These are phyloP conservation scores for Dendrolimus houi DNA, from an alignment of 2,888 invertebrate species.

Conservation along the genomic window DNA sequence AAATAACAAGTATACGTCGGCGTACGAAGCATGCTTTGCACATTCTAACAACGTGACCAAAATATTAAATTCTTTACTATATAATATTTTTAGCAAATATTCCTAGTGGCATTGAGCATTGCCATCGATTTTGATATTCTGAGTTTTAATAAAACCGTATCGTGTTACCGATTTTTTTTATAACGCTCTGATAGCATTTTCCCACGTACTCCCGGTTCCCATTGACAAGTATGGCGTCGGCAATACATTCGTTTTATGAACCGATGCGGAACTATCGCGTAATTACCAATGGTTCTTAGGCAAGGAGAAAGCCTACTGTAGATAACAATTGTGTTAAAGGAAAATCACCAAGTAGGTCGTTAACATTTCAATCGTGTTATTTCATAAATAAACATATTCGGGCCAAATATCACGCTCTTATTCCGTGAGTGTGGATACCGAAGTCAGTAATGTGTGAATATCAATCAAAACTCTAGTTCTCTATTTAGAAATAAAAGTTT, in stretches of 20 bases:
- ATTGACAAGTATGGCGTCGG: slow-evolving; percentile 7
- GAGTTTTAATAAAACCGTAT: too few relatives aligned
- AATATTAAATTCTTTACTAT: too few relatives aligned
- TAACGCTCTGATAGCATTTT: not conserved
- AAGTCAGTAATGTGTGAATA: too few relatives aligned
- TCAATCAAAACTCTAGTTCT: too few relatives aligned
- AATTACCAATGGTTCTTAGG: slow-evolving; percentile 24
- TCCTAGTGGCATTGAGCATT: too few relatives aligned
- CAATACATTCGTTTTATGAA: slow-evolving; percentile 21
- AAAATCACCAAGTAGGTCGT: not conserved
- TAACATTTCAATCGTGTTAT: not conserved
- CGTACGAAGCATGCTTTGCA: too few relatives aligned
- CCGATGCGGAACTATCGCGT: slow-evolving; percentile 34
- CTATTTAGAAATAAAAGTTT: too few relatives aligned
- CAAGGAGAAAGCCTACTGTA: not conserved
- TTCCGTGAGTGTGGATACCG: not conserved
- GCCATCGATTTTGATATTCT: too few relatives aligned
- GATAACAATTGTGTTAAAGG: not conserved
- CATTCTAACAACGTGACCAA: too few relatives aligned
- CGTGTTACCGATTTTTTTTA: too few relatives aligned
- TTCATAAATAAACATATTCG: not conserved
- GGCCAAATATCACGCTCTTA: not conserved
- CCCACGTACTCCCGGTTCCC: not conserved
- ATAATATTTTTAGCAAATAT: too few relatives aligned
- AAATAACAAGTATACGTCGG: too few relatives aligned